Percentiles rank a stretch among this genome's conserved stretches.
These are phyloP conservation scores for Dasyornis broadbenti DNA, from an alignment of 2,113 vertebrate genomes.

Conservation along the genomic window DNA sequence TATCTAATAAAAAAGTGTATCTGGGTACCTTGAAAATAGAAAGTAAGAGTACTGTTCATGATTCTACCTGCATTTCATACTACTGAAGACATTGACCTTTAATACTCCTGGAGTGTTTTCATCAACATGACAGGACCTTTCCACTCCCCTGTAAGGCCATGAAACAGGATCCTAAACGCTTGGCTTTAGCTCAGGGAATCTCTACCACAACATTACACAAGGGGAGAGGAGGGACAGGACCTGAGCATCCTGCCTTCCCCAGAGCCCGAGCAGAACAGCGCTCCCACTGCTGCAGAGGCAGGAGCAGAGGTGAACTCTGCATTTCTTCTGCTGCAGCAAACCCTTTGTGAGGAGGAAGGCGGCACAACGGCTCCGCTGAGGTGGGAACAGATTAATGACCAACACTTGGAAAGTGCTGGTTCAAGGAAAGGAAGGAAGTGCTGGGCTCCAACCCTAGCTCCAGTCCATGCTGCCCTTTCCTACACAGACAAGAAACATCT, in stretches of 20 bases:
- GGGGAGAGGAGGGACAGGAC: neutral
- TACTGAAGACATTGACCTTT: neutral
- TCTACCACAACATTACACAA: accelerated
- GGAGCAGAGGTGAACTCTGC: too few species aligned
- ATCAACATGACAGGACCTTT: neutral
- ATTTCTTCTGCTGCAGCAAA: neutral
- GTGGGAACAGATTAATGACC: neutral
- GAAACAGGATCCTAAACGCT: neutral
- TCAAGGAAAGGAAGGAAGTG: neutral
- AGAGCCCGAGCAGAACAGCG: neutral
- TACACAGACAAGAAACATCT: neutral
- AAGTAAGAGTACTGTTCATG: neutral
- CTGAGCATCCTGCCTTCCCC: neutral
- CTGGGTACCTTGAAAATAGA: neutral
- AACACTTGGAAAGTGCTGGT: neutral
- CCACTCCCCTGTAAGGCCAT: accelerated
- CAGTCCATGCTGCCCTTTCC: neutral
- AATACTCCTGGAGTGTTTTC: too few species aligned
- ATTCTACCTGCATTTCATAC: neutral
- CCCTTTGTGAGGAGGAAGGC: neutral
- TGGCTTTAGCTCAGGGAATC: neutral
- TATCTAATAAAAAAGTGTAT: neutral
- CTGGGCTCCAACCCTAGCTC: neutral
- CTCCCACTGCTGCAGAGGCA: neutral
- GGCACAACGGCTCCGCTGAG: neutral